Percentiles rank a stretch among this genome's conserved stretches.
These are phyloP conservation scores for Subanguina moxae DNA, from an alignment of 1,140 invertebrate species.

Conservation along the genomic window DNA sequence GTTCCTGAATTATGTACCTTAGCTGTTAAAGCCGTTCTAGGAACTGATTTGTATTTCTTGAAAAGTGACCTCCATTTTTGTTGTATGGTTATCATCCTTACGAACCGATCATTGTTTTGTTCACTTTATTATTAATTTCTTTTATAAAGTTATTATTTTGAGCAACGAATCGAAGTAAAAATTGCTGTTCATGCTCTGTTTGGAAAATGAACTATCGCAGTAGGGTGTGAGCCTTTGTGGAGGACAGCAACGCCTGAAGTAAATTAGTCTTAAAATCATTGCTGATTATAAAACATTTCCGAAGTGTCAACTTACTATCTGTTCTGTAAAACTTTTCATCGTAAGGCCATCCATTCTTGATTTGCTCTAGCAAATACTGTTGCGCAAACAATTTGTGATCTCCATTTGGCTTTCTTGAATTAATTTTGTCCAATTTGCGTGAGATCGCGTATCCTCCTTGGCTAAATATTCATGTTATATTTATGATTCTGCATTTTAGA, in stretches of 20 bases:
- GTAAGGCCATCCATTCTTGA: constrained; percentile 47
- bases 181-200: constrained; percentile 12
- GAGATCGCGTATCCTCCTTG: constrained; percentile 34
- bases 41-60: too few species aligned
- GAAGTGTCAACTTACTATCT: constrained; percentile 26
- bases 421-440: constrained; percentile 7
- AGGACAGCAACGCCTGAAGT: constrained; percentile 39
- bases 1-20: too few species aligned
- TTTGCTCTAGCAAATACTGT: constrained; percentile 42
- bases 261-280: constrained; percentile 4
- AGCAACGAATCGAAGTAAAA: too few species aligned
- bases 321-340: constrained; percentile 43
- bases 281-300: background rate
- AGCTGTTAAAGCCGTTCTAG: too few species aligned
- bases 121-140: too few species aligned
- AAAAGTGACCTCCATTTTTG: too few species aligned
- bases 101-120: too few species aligned
- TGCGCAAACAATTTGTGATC: constrained; percentile 1
- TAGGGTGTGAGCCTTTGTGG: constrained; percentile 22
- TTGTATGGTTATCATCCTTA: too few species aligned
- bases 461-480: background rate
- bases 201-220: constrained; percentile 43
- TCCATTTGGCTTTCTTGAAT: background rate
- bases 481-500: too few species aligned
- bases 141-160: too few species aligned